phyloP scores from a whole-genome alignment of 2,113 vertebrate species.

The Butastur rufipennis region DNA sequence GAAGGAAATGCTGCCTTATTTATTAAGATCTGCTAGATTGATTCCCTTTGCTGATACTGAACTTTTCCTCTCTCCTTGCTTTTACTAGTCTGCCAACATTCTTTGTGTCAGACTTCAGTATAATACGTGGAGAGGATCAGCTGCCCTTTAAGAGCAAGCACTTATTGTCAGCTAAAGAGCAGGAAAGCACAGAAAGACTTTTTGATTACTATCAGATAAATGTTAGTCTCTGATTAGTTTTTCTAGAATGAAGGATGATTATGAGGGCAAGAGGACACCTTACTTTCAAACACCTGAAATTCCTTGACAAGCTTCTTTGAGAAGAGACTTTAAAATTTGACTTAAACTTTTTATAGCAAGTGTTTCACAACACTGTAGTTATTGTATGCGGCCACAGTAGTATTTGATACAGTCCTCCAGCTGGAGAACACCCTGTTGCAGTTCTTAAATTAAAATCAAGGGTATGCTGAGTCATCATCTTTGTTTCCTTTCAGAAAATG shows the following conservation, averaged over 20 bases:
- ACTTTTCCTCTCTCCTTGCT: neutral
- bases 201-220: neutral
- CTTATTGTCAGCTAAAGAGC: neutral
- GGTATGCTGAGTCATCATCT: neutral
- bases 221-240: neutral
- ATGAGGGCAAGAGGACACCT: neutral
- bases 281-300: neutral
- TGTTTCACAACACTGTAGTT: neutral
- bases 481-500: slow-evolving; percentile 79
- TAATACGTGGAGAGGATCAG: fast-evolving
- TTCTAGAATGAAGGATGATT: neutral
- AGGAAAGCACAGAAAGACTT: neutral
- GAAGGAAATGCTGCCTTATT: neutral
- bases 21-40: neutral
- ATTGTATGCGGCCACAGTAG: neutral
- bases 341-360: neutral
- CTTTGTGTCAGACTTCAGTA: neutral
- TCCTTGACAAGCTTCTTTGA: neutral
- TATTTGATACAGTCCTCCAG: neutral
- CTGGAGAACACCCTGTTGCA: neutral
- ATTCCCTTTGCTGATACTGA: neutral
- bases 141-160: fast-evolving
- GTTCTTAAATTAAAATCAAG: neutral
- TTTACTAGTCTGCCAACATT: fast-evolving
- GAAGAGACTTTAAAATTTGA: neutral